These are phyloP conservation scores for Ctenicera cuprea DNA, from an alignment of 2,888 invertebrate species.

Conservation along the genomic window DNA sequence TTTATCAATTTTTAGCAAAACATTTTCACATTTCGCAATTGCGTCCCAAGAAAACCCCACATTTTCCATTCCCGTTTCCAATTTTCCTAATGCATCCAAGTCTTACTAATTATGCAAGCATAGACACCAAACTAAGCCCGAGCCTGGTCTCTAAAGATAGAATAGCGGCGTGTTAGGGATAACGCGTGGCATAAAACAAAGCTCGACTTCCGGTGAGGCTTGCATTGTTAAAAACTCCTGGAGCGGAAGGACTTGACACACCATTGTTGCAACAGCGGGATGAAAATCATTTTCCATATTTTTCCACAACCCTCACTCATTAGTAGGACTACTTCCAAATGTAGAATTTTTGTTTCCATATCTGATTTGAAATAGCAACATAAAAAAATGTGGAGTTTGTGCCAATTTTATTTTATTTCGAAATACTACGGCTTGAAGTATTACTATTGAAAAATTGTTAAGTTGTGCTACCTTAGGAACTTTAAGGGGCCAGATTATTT, in stretches of 20 bases:
- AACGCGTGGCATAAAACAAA: slow-evolving; percentile 58
- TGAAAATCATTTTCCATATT: slow-evolving; percentile 25
- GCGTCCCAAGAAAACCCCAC: neutral
- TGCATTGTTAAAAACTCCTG: slow-evolving; percentile 64
- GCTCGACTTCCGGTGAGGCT: slow-evolving; percentile 58
- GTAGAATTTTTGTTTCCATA: neutral
- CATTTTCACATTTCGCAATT: too few species aligned
- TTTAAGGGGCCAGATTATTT: too few species aligned
- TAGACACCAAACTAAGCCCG: slow-evolving; percentile 47
- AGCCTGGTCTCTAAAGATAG: slow-evolving; percentile 54
- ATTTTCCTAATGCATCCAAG: slow-evolving; percentile 51
- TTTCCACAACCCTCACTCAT: neutral
- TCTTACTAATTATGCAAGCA: slow-evolving; percentile 47
- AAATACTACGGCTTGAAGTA: too few species aligned
- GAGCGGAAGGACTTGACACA: slow-evolving; percentile 69
- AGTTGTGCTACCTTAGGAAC: too few species aligned
- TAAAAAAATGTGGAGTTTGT: too few species aligned
- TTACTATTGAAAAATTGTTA: too few species aligned
- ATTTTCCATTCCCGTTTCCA: slow-evolving; percentile 11
- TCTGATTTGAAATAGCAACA: too few species aligned
- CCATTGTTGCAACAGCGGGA: slow-evolving; percentile 61
- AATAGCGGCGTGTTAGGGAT: slow-evolving; percentile 57
- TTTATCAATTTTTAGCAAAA: too few species aligned
- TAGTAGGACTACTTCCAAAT: neutral
- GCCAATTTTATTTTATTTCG: too few species aligned